A percentile compares a stretch with the other conserved stretches of the same genome.
These are phyloP conservation scores for Sebastes itinus DNA, from an alignment of 2,797 vertebrate species.

Conservation along the genomic window DNA sequence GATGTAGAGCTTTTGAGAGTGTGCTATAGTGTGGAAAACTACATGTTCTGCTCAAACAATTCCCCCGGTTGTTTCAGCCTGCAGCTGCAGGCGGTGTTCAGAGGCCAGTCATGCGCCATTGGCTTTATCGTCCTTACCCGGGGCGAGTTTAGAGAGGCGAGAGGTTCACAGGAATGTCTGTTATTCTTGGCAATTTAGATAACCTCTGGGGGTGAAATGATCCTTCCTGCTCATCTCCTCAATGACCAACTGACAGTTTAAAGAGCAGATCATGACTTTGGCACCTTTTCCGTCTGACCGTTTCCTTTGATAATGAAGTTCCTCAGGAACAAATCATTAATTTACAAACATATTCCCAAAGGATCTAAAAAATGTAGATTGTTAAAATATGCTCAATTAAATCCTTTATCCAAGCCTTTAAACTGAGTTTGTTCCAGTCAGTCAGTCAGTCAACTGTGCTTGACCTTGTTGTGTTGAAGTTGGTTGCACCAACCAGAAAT, in stretches of 20 bases:
- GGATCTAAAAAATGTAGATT: background rate
- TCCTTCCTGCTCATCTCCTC: slow-evolving; percentile 34
- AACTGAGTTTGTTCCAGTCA: background rate
- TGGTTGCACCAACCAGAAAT: background rate
- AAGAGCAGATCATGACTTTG: background rate
- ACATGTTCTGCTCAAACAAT: slow-evolving; percentile 44
- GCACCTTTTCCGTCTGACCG: background rate
- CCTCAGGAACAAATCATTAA: background rate
- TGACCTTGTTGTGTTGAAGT: background rate
- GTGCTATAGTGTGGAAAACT: slow-evolving; percentile 24
- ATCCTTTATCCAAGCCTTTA: background rate
- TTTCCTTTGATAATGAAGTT: background rate
- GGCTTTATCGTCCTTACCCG: slow-evolving; percentile 46
- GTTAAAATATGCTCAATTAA: background rate
- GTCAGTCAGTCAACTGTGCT: background rate
- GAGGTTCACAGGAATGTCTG: slow-evolving; percentile 65
- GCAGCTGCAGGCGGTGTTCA: slow-evolving; percentile 38
- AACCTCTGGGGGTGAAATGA: slow-evolving; percentile 47
- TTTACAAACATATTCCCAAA: background rate
- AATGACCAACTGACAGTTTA: slow-evolving; percentile 6
- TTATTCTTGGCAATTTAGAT: slow-evolving; percentile 68
- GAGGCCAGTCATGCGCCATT: slow-evolving; percentile 36
- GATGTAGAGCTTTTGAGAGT: slow-evolving; percentile 9
- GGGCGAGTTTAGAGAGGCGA: slow-evolving; percentile 45
- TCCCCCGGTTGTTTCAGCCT: slow-evolving; percentile 25